phyloP scores from a whole-genome alignment of 2,113 vertebrate genomes.

The Leptocoma aspasia region DNA sequence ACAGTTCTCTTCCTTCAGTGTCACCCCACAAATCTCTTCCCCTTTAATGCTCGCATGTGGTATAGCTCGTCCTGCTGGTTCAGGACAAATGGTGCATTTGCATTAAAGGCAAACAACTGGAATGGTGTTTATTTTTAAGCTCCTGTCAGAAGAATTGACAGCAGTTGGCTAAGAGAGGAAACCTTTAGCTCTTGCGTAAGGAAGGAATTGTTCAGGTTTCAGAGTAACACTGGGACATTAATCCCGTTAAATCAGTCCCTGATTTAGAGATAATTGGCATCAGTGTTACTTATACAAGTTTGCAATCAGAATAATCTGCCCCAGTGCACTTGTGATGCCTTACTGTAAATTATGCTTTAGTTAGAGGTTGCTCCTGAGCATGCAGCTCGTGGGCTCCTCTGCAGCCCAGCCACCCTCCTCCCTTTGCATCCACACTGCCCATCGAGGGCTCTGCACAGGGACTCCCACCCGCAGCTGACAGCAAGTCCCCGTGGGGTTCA shows the following conservation, averaged over 20 bases:
- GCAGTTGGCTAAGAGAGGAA: not conserved
- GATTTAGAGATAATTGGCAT: not conserved
- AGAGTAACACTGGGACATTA: not conserved
- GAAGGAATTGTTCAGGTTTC: not conserved
- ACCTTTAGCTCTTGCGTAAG: not conserved
- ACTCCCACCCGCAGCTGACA: not conserved
- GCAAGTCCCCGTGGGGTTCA: not conserved
- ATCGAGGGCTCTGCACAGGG: rapidly evolving
- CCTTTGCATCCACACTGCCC: not conserved
- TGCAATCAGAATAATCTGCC: not conserved
- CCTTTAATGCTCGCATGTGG: not conserved
- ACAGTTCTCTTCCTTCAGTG: not conserved
- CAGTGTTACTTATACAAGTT: not conserved
- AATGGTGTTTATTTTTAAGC: not conserved
- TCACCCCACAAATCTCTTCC: not conserved
- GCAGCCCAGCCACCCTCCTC: not conserved
- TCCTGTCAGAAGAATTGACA: not conserved
- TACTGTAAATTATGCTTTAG: not conserved
- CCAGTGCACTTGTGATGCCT: not conserved
- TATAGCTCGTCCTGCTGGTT: not conserved
- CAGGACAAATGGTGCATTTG: not conserved
- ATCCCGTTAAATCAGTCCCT: not conserved
- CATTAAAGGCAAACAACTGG: not conserved
- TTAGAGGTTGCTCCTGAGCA: not conserved
- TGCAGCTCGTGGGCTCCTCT: not conserved